Evolutionary conservation across 2,888 invertebrate species (phyloP), one percentile per base, ranked within the genome.

Genomic region (Macroteleia sp.): DNA sequence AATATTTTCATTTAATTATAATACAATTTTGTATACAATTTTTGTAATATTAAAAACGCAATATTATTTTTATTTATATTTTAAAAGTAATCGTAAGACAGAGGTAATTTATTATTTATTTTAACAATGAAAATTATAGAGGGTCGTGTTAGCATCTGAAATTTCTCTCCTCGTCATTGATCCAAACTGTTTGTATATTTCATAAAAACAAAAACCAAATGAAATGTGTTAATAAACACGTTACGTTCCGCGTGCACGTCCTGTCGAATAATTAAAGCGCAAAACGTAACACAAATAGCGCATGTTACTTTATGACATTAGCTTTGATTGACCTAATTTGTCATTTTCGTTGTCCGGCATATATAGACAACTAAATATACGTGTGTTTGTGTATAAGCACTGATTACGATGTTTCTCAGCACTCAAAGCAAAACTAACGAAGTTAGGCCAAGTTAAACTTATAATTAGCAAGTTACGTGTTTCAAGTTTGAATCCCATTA

Each of bases 271-370:
- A 73, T 64, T 34, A 71, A 39, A 14, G 17, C 20, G 39, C 54
- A 57, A 64, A 54, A 32, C 36, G 66, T 64, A 66, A 59, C 50
- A 52, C 57, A 74, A 74, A 74, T 67, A 67, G 54, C 19, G 41
- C 57, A 62, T 61, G 74, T 74, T 74, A 54, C 67, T 74, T 74
- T 67, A 67, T 20, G 42, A 46, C 57, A 67, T 67, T 67, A 59
- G 74, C 50, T 64, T 67, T 74, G 74, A 74, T 74, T 74, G 70
- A 71, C 77, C 77, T 66, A 77, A 77, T 77, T 77, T 59, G 61
- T 56, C 59, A 71, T 71, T 77, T 67, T 77, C 71, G 77, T 75
- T 67, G 75, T 75, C 67, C 67, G 41, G 17, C 77, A 17, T 62
- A 52, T 64, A 66, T n/a, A 36, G 46, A 64, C 44, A 59, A 34